Evolutionary conservation across 2,113 vertebrate genomes (phyloP).

Genomic region (Poicephalus meyeri): DNA sequence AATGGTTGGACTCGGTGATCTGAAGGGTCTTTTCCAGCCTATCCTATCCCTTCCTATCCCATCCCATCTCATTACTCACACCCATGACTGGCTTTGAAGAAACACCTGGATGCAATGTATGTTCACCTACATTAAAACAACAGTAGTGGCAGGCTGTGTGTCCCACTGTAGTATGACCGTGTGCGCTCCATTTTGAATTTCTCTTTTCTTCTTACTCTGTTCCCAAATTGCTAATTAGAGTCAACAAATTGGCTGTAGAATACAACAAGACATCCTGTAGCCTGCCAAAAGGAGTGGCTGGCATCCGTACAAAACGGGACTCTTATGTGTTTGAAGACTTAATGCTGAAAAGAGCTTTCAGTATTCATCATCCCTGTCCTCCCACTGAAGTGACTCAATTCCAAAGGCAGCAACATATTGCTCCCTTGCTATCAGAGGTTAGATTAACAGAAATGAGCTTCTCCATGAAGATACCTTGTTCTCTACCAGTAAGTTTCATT

Average conservation of each 20-base stretch:
- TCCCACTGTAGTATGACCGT: background rate
- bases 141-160: background rate
- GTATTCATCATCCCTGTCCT: background rate
- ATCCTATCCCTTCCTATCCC: background rate
- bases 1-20: background rate
- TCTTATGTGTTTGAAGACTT: conserved; percentile 5
- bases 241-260: conserved; percentile 29
- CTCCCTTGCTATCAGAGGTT: background rate
- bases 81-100: background rate
- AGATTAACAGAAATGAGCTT: background rate
- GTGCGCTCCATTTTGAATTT: background rate
- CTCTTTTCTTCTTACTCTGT: conserved; percentile 15
- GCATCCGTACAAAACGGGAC: background rate
- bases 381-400: background rate
- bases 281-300: conserved; percentile 25
- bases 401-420: background rate
- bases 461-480: background rate
- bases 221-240: conserved; percentile 45
- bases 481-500: background rate
- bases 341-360: conserved; percentile 5
- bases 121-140: background rate
- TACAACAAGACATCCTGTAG: background rate
- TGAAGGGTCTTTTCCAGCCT: background rate
- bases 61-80: background rate
- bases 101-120: background rate